These are phyloP conservation scores for Polydrusus cervinus DNA, from an alignment of 2,888 invertebrate species.

Conservation along the genomic window DNA sequence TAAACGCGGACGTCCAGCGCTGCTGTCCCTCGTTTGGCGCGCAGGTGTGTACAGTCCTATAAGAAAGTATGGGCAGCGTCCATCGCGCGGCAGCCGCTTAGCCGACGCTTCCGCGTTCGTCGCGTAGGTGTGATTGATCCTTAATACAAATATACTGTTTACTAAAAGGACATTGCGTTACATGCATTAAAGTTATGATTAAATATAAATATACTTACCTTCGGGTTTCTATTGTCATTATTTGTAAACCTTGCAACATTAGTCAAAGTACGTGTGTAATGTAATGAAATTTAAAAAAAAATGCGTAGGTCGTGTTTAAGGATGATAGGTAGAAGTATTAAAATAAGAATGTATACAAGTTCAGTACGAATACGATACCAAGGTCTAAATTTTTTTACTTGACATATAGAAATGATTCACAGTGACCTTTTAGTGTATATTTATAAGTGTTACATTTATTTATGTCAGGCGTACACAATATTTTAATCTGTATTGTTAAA, in stretches of 20 bases:
- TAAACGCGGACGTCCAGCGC: too few relatives aligned
- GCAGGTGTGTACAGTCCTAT: too few relatives aligned
- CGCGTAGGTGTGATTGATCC: too few relatives aligned
- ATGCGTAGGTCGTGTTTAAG: slow-evolving; percentile 1
- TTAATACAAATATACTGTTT: too few relatives aligned
- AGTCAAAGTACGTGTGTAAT: neutral
- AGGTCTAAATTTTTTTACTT: slow-evolving; percentile 14
- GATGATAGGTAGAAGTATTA: neutral
- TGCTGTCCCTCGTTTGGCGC: too few relatives aligned
- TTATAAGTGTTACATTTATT: neutral
- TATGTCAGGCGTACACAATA: neutral
- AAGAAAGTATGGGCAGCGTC: too few relatives aligned
- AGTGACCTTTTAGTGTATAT: slow-evolving; percentile 7
- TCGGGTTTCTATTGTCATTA: neutral
- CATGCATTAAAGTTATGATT: too few relatives aligned
- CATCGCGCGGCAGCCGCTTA: too few relatives aligned
- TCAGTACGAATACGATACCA: slow-evolving; percentile 10
- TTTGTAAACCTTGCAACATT: neutral
- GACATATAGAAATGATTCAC: slow-evolving; percentile 21
- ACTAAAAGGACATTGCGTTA: too few relatives aligned
- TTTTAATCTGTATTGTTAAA: neutral
- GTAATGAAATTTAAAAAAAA: slow-evolving; percentile 5
- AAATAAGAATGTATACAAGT: neutral
- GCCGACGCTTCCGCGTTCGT: too few relatives aligned
- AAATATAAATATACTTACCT: neutral